These are phyloP conservation scores for Hirundo rustica DNA, from an alignment of 2,797 vertebrate genomes.

Conservation along the genomic window DNA sequence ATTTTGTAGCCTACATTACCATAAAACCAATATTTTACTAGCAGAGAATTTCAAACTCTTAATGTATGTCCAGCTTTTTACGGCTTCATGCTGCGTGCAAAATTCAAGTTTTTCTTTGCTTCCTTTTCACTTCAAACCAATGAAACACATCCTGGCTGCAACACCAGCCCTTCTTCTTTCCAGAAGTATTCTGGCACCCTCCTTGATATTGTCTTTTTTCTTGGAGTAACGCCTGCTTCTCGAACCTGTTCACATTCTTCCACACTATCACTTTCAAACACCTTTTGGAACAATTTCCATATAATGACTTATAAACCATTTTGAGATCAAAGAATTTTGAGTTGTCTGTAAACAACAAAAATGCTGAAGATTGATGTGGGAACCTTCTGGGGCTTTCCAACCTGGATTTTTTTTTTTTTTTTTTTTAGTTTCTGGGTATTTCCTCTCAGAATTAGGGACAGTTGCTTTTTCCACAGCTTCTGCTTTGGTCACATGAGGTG, in stretches of 20 bases:
- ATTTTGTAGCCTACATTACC: not conserved
- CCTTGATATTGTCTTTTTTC: not conserved
- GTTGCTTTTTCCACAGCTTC: conserved; percentile 4
- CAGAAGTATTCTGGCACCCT: not conserved
- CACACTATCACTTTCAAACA: not conserved
- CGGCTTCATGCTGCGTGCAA: not conserved
- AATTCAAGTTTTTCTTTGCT: not conserved
- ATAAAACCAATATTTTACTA: not conserved
- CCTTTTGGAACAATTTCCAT: not conserved
- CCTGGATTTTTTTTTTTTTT: not conserved
- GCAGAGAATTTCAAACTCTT: not conserved
- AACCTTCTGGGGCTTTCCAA: conserved; percentile 35
- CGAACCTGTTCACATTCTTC: not conserved
- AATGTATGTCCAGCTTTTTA: not conserved
- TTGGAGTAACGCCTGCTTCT: not conserved
- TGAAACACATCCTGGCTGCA: not conserved
- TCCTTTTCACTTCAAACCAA: not conserved
- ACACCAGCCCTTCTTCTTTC: not conserved
- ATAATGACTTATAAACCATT: not conserved
- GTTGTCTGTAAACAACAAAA: not conserved
- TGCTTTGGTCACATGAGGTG: conserved; percentile 27
- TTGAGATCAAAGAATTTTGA: not conserved
- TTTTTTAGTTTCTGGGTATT: not conserved
- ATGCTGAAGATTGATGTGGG: not conserved
- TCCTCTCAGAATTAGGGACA: not conserved